Percentiles rank a stretch among this genome's conserved stretches.
Evolutionary conservation across 35 echinoderm and acorn worm species (phyloP).

Genomic region (Anneissia japonica): DNA sequence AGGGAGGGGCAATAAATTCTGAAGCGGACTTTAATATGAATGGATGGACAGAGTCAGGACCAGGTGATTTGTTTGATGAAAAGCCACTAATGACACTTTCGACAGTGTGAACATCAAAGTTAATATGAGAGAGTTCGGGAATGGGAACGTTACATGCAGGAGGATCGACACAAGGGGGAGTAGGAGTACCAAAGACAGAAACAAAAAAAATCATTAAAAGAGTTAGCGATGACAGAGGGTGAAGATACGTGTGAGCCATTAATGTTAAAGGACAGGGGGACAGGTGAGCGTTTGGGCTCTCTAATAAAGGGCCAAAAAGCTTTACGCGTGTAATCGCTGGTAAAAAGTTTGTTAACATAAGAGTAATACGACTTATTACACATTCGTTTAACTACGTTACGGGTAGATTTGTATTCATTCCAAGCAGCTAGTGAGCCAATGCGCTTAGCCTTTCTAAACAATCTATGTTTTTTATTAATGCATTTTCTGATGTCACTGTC

Average conservation of each 20-base stretch:
- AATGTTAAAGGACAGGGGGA: background rate
- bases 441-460: too few species aligned
- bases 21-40: background rate
- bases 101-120: background rate
- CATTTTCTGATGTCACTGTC: too few species aligned
- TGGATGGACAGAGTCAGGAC: background rate
- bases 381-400: too few species aligned
- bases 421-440: too few species aligned
- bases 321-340: too few species aligned
- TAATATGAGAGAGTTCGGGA: background rate
- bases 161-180: background rate
- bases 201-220: background rate
- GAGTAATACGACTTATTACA: too few species aligned
- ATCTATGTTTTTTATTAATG: too few species aligned
- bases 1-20: background rate
- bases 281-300: too few species aligned
- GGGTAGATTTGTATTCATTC: too few species aligned
- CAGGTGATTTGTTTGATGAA: background rate
- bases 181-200: background rate
- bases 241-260: background rate
- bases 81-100: background rate
- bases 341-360: too few species aligned
- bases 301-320: too few species aligned
- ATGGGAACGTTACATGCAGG: background rate
- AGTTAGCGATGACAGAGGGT: background rate